Percentiles rank a stretch among this genome's conserved stretches.
These are phyloP conservation scores for Philhelius pedissequus DNA, from an alignment of 2,888 invertebrate genomes.

Conservation along the genomic window DNA sequence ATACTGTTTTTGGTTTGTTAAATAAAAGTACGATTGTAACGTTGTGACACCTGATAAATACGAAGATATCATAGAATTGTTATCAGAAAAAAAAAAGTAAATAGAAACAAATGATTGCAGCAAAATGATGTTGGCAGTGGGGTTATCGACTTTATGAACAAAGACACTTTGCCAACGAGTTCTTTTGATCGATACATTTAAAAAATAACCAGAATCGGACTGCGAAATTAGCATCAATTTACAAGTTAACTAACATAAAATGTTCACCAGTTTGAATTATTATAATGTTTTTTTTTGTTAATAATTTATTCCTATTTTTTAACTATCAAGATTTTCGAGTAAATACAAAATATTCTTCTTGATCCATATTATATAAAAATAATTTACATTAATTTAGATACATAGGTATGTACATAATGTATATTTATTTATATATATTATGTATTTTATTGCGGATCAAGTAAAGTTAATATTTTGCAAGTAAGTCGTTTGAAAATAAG, in stretches of 20 bases:
- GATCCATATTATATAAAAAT: too few species aligned
- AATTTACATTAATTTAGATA: too few species aligned
- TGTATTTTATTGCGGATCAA: too few species aligned
- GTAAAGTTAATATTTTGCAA: too few species aligned
- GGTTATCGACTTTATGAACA: slow-evolving; percentile 15
- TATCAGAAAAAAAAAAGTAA: neutral
- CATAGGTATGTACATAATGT: too few species aligned
- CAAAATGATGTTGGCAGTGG: neutral
- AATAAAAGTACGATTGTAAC: neutral
- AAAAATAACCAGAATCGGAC: neutral
- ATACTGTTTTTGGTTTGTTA: neutral
- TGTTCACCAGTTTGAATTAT: neutral
- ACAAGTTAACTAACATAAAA: neutral
- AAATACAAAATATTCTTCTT: too few species aligned
- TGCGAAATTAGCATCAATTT: neutral
- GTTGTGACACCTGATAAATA: neutral
- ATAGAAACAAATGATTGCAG: neutral
- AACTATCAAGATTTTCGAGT: neutral
- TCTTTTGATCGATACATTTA: neutral
- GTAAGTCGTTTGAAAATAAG: too few species aligned
- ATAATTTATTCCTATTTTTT: neutral
- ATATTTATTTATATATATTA: too few species aligned
- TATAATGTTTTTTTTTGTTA: neutral
- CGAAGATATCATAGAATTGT: neutral
- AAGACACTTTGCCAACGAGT: neutral